A percentile compares a stretch with the other conserved stretches of the same genome.
Evolutionary conservation across 2,888 invertebrate genomes (phyloP).

Genomic region (Trichopoda pennipes): DNA sequence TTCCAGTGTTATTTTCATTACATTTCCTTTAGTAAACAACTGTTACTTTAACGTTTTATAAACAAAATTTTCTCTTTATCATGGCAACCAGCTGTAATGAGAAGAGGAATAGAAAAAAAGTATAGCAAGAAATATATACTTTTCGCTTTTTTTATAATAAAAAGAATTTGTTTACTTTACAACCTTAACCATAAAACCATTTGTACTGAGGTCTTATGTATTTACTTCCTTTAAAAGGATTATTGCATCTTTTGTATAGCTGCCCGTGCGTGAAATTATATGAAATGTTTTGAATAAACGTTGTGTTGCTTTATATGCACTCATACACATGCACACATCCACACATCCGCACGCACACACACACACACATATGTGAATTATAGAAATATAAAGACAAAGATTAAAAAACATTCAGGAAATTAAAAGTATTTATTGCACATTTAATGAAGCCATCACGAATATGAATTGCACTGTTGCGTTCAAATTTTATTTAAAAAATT

Average conservation of each 20-base stretch:
- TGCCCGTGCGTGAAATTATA: conserved; percentile 61
- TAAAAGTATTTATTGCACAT: conserved; percentile 19
- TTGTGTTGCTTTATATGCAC: conserved; percentile 20
- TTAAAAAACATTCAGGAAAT: conserved; percentile 7
- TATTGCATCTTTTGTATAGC: conserved; percentile 57
- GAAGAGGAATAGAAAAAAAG: background rate
- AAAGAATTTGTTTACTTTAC: conserved; percentile 1
- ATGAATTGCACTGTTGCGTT: background rate
- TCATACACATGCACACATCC: background rate
- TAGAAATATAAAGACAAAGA: conserved; percentile 5
- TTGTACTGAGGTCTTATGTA: conserved; percentile 48
- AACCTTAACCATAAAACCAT: conserved; percentile 35
- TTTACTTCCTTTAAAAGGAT: conserved; percentile 56
- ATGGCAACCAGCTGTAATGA: conserved; percentile 7
- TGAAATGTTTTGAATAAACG: conserved; percentile 56
- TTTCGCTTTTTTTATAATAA: background rate
- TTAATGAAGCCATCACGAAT: conserved; percentile 23
- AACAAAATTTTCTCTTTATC: background rate
- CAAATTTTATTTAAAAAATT: background rate
- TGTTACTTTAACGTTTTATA: conserved; percentile 29
- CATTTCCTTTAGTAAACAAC: conserved; percentile 42
- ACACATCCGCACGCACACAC: background rate
- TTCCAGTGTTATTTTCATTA: conserved; percentile 47
- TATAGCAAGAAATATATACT: conserved; percentile 23
- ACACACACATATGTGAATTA: background rate